Evolutionary conservation across 2,888 invertebrate genomes (phyloP).

Genomic region (Rhimphoctona megacephalus): DNA sequence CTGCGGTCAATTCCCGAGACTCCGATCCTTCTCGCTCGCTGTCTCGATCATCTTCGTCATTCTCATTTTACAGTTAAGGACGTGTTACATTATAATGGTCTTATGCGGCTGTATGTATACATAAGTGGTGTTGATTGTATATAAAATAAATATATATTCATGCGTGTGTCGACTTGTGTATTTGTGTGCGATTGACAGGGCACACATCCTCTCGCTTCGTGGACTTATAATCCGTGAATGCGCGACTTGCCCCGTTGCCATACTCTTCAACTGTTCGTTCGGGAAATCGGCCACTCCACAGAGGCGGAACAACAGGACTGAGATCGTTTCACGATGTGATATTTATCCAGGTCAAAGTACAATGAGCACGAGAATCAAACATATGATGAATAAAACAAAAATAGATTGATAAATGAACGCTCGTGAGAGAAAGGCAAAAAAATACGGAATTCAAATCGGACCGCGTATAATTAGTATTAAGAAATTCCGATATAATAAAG

Average conservation of each 20-base stretch:
- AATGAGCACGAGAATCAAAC: conserved; percentile 35
- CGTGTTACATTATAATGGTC: conserved; percentile 15
- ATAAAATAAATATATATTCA: conserved; percentile 11
- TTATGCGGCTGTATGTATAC: conserved; percentile 14
- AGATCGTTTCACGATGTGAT: conserved; percentile 35
- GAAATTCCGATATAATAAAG: not conserved
- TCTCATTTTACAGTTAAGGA: conserved; percentile 69
- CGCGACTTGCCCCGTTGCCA: conserved; percentile 27
- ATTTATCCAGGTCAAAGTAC: conserved; percentile 59
- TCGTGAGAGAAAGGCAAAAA: not conserved
- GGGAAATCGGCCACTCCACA: conserved; percentile 52
- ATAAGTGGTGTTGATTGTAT: conserved; percentile 50
- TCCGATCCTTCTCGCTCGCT: conserved; percentile 36
- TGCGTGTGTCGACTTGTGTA: not conserved
- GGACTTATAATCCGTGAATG: conserved; percentile 52
- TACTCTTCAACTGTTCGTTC: conserved; percentile 29
- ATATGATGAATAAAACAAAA: conserved; percentile 1
- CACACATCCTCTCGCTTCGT: conserved; percentile 38
- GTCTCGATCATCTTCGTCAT: conserved; percentile 40
- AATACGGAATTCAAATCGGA: not conserved
- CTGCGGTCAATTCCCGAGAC: conserved; percentile 46
- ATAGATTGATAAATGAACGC: not conserved
- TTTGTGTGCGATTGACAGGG: conserved; percentile 4
- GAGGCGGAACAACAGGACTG: conserved; percentile 15
- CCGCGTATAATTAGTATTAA: not conserved